Percentiles rank a stretch among this genome's conserved stretches.
These are phyloP conservation scores for Rallus limicola DNA, from an alignment of 2,113 vertebrate genomes.

Conservation along the genomic window DNA sequence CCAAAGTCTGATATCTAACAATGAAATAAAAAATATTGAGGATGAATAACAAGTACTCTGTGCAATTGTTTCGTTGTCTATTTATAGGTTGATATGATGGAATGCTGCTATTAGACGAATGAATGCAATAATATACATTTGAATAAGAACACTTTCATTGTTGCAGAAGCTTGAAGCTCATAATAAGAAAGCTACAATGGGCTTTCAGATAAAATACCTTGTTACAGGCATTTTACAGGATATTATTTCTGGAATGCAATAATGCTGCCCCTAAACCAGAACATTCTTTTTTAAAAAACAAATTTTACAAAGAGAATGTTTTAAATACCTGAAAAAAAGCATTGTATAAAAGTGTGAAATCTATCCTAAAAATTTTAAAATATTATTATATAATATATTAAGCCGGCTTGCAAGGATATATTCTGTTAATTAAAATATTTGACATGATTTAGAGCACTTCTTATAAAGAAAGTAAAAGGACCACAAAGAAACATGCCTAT, in stretches of 20 bases:
- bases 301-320: conserved; percentile 5
- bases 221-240: conserved; percentile 36
- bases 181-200: conserved; percentile 55
- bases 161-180: conserved; percentile 48
- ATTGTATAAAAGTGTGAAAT: background rate
- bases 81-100: conserved; percentile 67
- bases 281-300: background rate
- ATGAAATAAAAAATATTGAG: conserved; percentile 25
- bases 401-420: background rate
- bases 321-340: background rate
- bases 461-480: background rate
- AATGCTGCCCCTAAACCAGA: background rate
- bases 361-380: background rate
- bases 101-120: conserved; percentile 65
- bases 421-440: background rate
- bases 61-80: conserved; percentile 66
- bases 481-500: background rate
- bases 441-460: background rate
- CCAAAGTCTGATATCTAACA: conserved; percentile 39
- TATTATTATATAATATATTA: too few species aligned
- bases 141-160: conserved; percentile 67
- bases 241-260: conserved; percentile 59
- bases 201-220: conserved; percentile 50
- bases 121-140: conserved; percentile 64
- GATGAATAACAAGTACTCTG: conserved; percentile 65